These are phyloP conservation scores for Apomyelois bistriatella DNA, from an alignment of 2,888 invertebrate species.

Conservation along the genomic window DNA sequence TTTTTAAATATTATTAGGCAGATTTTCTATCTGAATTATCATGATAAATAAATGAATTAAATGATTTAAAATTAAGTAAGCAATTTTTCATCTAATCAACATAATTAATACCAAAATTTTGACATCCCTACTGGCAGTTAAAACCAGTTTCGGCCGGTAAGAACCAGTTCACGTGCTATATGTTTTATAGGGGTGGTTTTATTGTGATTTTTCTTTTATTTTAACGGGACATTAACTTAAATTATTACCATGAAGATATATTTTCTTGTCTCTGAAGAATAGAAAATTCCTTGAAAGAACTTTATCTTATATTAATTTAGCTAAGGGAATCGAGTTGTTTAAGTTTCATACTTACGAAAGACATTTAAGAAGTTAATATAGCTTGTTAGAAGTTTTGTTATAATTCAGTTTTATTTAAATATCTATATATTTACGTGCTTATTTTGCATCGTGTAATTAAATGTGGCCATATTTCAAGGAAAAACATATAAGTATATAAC, in stretches of 20 bases:
- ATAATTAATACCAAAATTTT: background rate
- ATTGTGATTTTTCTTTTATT: conserved; percentile 3
- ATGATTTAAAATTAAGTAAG: too few relatives aligned
- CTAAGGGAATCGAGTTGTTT: background rate
- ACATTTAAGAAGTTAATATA: background rate
- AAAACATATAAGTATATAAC: too few relatives aligned
- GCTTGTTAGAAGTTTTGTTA: background rate
- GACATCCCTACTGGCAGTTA: conserved; percentile 3
- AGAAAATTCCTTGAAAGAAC: background rate
- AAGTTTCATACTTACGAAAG: background rate
- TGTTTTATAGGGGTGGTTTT: conserved; percentile 16
- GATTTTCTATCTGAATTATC: too few relatives aligned
- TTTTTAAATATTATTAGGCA: too few relatives aligned
- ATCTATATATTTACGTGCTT: too few relatives aligned
- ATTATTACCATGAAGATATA: background rate
- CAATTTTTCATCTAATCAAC: too few relatives aligned
- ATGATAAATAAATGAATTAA: too few relatives aligned
- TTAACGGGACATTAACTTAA: background rate
- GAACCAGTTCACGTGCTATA: conserved; percentile 9
- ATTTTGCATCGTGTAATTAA: too few relatives aligned
- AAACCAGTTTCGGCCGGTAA: background rate
- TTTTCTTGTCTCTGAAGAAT: background rate
- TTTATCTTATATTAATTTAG: background rate
- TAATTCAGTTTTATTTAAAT: too few relatives aligned
- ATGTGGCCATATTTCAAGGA: too few relatives aligned